phyloP scores from a whole-genome alignment of 2,888 invertebrate genomes.

The Agapetus fuscipes region DNA sequence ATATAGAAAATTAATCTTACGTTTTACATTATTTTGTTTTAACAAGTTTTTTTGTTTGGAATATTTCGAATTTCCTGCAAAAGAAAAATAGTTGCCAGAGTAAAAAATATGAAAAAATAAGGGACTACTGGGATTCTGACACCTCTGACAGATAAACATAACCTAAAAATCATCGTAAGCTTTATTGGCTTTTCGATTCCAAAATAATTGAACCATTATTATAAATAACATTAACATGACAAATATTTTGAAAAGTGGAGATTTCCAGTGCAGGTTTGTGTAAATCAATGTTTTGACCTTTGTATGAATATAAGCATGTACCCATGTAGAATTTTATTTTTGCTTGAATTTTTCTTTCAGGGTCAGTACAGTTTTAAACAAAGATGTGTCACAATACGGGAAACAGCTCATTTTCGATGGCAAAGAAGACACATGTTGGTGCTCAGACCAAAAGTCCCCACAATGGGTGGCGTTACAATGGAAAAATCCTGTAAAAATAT shows the following conservation, averaged over 20 bases:
- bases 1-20: no score
- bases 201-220: not conserved
- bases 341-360: conserved; percentile 34
- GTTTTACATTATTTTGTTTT: no score
- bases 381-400: conserved; percentile 48
- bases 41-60: no score
- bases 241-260: not conserved
- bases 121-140: no score
- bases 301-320: not conserved
- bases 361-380: conserved; percentile 53
- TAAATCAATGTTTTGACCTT: not conserved
- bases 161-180: no score
- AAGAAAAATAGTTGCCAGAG: no score
- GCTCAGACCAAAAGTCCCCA: conserved; percentile 53
- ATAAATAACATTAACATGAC: not conserved
- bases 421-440: conserved; percentile 55
- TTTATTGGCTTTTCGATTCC: no score
- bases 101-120: no score
- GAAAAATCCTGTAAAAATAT: conserved; percentile 29
- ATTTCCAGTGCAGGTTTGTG: not conserved
- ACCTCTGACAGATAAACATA: no score
- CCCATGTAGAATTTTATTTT: not conserved
- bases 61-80: no score
- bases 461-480: conserved; percentile 51
- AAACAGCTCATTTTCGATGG: conserved; percentile 50